Evolutionary conservation across 2,797 vertebrate genomes (phyloP), one percentile per base, ranked within the genome.

Genomic region (Falco naumanni): DNA sequence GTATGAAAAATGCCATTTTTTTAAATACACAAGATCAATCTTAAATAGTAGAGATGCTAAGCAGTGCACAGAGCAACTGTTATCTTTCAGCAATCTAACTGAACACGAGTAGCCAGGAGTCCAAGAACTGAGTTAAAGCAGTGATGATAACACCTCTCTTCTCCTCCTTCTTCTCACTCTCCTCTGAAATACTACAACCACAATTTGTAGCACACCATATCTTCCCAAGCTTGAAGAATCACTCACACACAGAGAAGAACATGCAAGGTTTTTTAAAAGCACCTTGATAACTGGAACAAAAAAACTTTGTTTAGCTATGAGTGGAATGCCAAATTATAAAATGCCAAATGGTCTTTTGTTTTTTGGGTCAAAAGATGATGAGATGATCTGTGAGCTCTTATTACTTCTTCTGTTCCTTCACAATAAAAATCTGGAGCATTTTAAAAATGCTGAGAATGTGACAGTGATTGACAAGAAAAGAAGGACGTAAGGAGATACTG

Each of bases 401-500:
- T 1, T 80, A 10, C 14, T 93, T 17, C 39, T 80, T 54, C 60
- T 77, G 15, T 54, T 92, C 7, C n/a, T 88, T 66, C 24, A 34
- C 39, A 77, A 57, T 75, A 75, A 75, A 81, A 82, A 83, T 51
- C 13, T 60, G 56, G 31, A 87, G 37, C 48, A 13, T 39, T 74
- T 94, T 89, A 48, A 90, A 94, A 93, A 70, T 75, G 47, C 43
- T 82, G 31, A 93, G 57, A 91, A 54, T 6, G 5, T 64, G 70
- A 77, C 83, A 96, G 80, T 68, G 74, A 90, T 76, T 90, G 92
- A 93, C 82, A 93, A 63, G 65, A 65, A 59, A 91, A 88, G 31
- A 61, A 33, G 31, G 33, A 61, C 54, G 9, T 29, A 59, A 89
- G 43, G 74, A 87, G 24, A 26, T 43, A 26, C 16, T 63, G 39